Conservation (phyloP, 2,113 vertebrate species). For the Hiodon tergisus region DNA sequence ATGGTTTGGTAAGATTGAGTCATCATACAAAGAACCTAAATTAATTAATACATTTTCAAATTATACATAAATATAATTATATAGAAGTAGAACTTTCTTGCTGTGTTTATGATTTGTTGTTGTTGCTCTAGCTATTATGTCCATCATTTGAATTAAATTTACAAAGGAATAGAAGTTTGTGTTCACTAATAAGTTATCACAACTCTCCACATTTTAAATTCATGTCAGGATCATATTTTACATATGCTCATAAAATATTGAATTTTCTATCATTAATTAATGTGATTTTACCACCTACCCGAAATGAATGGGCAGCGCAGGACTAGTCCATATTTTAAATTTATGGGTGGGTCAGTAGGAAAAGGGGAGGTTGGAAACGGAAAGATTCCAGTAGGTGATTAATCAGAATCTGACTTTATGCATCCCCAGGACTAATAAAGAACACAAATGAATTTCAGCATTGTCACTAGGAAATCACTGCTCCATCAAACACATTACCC, state of each 20-base stretch:
- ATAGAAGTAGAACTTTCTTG: too few relatives aligned
- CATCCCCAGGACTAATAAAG: slow-evolving; percentile 38
- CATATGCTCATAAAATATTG: neutral
- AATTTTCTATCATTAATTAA: slow-evolving; percentile 5
- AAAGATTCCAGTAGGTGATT: slow-evolving; percentile 11
- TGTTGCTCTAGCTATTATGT: too few relatives aligned
- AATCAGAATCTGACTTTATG: slow-evolving; percentile 29
- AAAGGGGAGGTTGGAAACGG: slow-evolving; percentile 17
- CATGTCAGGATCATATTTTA: slow-evolving; percentile 4
- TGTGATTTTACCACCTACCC: neutral
- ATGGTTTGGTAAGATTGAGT: too few relatives aligned
- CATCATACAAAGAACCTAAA: too few relatives aligned
- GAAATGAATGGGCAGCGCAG: too few relatives aligned
- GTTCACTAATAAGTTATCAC: neutral
- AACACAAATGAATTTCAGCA: slow-evolving; percentile 48
- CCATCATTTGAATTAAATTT: neutral
- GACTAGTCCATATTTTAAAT: slow-evolving; percentile 23
- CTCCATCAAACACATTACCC: slow-evolving; percentile 47
- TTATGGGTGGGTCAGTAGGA: slow-evolving; percentile 25
- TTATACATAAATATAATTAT: too few relatives aligned
- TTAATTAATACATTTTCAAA: too few relatives aligned
- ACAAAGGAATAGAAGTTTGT: neutral
- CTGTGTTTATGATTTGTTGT: too few relatives aligned
- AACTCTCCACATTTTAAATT: slow-evolving; percentile 1
- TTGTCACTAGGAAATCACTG: slow-evolving; percentile 52